Evolutionary conservation across 2,888 invertebrate genomes (phyloP).

Genomic region (Labia minor): DNA sequence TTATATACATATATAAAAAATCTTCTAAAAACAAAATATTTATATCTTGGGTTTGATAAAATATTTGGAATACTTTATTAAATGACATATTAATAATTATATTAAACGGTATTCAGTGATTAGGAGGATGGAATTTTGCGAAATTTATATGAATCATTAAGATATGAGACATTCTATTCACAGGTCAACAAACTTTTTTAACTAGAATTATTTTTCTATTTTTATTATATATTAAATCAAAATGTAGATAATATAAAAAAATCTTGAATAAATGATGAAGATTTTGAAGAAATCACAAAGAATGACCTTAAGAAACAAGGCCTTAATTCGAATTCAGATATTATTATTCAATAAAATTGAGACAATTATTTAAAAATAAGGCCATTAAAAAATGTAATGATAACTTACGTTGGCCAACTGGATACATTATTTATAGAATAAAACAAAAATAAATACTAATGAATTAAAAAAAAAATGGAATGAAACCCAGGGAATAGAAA

Average conservation of each 20-base stretch:
- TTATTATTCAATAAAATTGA: neutral
- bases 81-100: too few relatives aligned
- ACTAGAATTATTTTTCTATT: too few relatives aligned
- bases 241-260: too few relatives aligned
- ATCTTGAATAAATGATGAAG: neutral
- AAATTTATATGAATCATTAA: neutral
- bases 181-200: neutral
- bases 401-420: slow-evolving; percentile 57
- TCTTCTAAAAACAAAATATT: too few relatives aligned
- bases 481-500: slow-evolving; percentile 15
- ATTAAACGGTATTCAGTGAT: too few relatives aligned
- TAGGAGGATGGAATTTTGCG: too few relatives aligned
- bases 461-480: slow-evolving; percentile 19
- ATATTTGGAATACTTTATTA: too few relatives aligned
- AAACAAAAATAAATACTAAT: slow-evolving; percentile 23
- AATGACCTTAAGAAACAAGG: slow-evolving; percentile 19
- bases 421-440: slow-evolving; percentile 44
- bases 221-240: too few relatives aligned
- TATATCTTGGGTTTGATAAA: too few relatives aligned
- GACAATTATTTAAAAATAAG: neutral
- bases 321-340: neutral
- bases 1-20: too few relatives aligned
- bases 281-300: slow-evolving; percentile 17
- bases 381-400: slow-evolving; percentile 15
- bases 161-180: neutral